Base-by-base conservation (phyloP, 2,113 vertebrate species). In the Stercorarius parasiticus region DNA sequence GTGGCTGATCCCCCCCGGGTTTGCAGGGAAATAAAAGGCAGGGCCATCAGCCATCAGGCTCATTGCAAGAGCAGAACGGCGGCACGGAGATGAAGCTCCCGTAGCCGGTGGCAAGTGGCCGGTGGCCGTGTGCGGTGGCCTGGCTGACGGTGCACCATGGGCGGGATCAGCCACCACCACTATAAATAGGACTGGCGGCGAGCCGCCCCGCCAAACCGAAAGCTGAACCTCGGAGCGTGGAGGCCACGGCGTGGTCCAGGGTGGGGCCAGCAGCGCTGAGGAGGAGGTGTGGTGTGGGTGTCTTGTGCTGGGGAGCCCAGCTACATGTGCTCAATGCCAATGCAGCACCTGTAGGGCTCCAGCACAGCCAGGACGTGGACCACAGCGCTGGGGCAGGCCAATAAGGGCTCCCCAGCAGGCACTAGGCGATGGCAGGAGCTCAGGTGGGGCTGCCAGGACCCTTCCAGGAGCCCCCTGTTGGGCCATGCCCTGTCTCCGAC, bases 401-500 rank as follows among this genome's bases (percentile, higher is more conserved):
- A 36, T 58, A 49, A 62, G 40, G 40, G 76, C 34, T 76, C 42
- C 17, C 50, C 90, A 74, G 81, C 42, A 34, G 21, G 42, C 1
- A 0, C 25, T 3, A 5, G 49, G 50, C 0, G 0, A 98, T 97
- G 97, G 91, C 97, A 52, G 64, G 78, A 56, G 38, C 88, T 66
- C 92, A 97, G 73, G 93, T 93, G 25, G 96, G 86, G 55, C 32
- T 97, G 36, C 73, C 52, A 0, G 91, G 95, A 61, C 86, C 95
- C 8, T 97, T 96, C 43, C 67, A 66, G 3, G 96, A 94, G 45
- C 73, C 93, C 82, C 74, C 26, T 1, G 98, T 86, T 94, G 96
- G 62, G 97, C 97, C 96, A 71, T 92, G 89, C n/a, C 78, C 98
- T 0, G 98, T 99, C 82, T 98, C 98, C 0, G 99, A 99, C 92